Evolutionary conservation across 2,888 invertebrate genomes (phyloP).

Genomic region (Rhingia rostrata): DNA sequence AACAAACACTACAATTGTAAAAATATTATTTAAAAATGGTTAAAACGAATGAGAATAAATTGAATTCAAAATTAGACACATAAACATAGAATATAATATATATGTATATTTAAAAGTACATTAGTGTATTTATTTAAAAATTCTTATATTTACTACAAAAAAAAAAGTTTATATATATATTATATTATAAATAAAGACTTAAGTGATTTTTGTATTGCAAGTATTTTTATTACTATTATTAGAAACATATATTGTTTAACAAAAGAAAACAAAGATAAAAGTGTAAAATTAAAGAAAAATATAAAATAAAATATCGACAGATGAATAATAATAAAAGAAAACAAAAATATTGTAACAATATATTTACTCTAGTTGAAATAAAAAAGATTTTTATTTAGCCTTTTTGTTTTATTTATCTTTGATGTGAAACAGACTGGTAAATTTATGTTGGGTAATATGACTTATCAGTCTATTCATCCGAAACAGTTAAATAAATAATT

Average conservation of each 20-base stretch:
- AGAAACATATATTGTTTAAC: slow-evolving; percentile 65
- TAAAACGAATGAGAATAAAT: slow-evolving; percentile 25
- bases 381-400: slow-evolving; percentile 66
- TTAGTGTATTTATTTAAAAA: slow-evolving; percentile 54
- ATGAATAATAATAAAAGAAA: slow-evolving; percentile 24
- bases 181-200: slow-evolving; percentile 72
- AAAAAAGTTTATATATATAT: slow-evolving; percentile 40
- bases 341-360: slow-evolving; percentile 58
- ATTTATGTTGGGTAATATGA: too few relatives aligned
- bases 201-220: slow-evolving; percentile 76
- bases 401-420: neutral
- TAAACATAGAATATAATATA: slow-evolving; percentile 37
- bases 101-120: slow-evolving; percentile 46
- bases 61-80: slow-evolving; percentile 41
- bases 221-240: slow-evolving; percentile 75
- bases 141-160: slow-evolving; percentile 68
- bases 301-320: slow-evolving; percentile 46
- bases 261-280: slow-evolving; percentile 56
- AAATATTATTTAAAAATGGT: slow-evolving; percentile 16
- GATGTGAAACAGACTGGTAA: neutral
- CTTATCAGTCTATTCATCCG: neutral
- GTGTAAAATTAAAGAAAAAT: slow-evolving; percentile 62
- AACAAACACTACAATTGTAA: slow-evolving; percentile 15
- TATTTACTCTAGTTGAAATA: slow-evolving; percentile 71
- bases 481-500: neutral